Evolutionary conservation across 2,113 vertebrate genomes (phyloP).

Genomic region (Donacobius atricapilla): DNA sequence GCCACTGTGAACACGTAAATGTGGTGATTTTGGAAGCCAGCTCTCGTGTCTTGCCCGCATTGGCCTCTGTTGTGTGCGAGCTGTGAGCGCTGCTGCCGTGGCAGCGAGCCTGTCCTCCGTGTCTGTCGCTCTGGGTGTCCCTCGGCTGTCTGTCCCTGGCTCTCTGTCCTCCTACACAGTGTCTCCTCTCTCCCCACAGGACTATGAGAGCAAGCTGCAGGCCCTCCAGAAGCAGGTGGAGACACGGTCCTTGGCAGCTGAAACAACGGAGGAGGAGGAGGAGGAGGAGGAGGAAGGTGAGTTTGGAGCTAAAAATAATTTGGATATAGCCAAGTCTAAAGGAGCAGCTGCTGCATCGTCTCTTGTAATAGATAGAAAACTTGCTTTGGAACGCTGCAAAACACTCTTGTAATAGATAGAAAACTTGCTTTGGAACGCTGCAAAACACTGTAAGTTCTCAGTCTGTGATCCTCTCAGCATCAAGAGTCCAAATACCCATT

Average conservation of each 20-base stretch:
- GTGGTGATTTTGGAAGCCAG: no score
- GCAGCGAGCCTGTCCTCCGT: no score
- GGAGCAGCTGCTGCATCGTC: neutral
- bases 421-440: neutral
- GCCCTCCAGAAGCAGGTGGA: slow-evolving; percentile 98
- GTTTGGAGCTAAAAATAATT: neutral
- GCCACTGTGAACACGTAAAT: neutral
- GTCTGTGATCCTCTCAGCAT: neutral
- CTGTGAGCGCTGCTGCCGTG: neutral
- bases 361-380: neutral
- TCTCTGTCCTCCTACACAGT: slow-evolving; percentile 66
- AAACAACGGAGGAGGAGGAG: slow-evolving; percentile 88
- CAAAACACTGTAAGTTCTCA: neutral
- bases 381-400: neutral
- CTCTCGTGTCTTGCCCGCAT: no score
- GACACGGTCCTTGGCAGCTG: slow-evolving; percentile 88
- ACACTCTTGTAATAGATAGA: neutral
- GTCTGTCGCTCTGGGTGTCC: neutral
- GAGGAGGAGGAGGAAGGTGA: slow-evolving; percentile 91
- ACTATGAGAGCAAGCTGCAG: slow-evolving; percentile 96
- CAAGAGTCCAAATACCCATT: neutral
- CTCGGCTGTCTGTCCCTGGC: neutral
- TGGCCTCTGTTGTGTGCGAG: neutral
- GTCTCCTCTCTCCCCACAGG: slow-evolving; percentile 81
- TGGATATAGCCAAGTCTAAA: neutral